Evolutionary conservation across 1,140 invertebrate genomes (phyloP).

Genomic region (Drosophila albomicans): DNA sequence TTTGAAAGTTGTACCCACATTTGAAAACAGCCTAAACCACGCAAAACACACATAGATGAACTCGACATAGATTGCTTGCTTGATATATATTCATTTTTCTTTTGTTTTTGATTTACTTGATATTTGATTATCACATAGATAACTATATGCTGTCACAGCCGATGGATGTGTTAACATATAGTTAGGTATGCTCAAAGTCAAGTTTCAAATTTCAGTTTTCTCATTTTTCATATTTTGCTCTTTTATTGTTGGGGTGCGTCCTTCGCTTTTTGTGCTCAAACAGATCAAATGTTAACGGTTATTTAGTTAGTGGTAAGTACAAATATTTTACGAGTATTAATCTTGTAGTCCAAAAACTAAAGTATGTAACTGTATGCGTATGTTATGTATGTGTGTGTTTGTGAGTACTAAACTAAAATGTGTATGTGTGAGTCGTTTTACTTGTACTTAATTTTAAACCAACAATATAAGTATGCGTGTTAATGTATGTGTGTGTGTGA

Average conservation of each 20-base stretch:
- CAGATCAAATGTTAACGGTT: conserved; percentile 80
- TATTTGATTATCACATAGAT: conserved; percentile 45
- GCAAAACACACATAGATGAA: conserved; percentile 85
- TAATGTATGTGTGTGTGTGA: conserved; percentile 34
- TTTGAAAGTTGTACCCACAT: conserved; percentile 58
- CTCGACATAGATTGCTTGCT: conserved; percentile 82
- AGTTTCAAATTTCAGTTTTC: conserved; percentile 8
- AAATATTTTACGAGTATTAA: conserved; percentile 61
- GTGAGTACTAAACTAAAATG: conserved; percentile 59
- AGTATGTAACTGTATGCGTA: conserved; percentile 25
- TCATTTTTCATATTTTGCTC: conserved; percentile 2
- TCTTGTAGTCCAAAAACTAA: conserved; percentile 45
- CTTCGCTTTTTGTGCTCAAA: conserved; percentile 72
- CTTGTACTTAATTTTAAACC: conserved; percentile 49
- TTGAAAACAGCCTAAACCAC: conserved; percentile 84
- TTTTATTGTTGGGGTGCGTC: conserved; percentile 56
- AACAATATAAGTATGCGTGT: conserved; percentile 50
- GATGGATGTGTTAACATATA: conserved; percentile 41
- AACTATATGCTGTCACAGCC: conserved; percentile 31
- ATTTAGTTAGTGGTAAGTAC: conserved; percentile 72
- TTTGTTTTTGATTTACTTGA: conserved; percentile 16
- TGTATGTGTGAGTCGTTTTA: conserved; percentile 42
- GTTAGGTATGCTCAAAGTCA: conserved; percentile 41
- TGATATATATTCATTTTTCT: conserved; percentile 36
- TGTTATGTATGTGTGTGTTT: conserved; percentile 13